These are phyloP conservation scores for Lysiphlebus fabarum DNA, from an alignment of 1,140 invertebrate species.

Conservation along the genomic window DNA sequence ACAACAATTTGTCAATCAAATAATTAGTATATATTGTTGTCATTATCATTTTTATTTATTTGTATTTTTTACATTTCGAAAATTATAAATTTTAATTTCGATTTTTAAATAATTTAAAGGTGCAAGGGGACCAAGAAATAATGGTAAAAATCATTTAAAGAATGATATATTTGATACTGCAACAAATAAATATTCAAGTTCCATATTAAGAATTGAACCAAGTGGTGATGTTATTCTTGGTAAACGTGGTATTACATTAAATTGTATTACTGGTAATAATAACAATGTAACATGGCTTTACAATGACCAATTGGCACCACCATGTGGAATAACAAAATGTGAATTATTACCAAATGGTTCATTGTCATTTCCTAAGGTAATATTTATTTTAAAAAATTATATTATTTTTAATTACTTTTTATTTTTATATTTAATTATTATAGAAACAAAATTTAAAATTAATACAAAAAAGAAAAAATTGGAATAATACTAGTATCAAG, in stretches of 20 bases:
- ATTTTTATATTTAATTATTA: conserved; percentile 7
- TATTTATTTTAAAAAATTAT: background rate
- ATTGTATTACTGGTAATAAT: conserved; percentile 37
- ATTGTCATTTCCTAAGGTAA: conserved; percentile 47
- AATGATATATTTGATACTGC: conserved; percentile 29
- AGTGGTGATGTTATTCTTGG: conserved; percentile 46
- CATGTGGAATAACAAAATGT: conserved; percentile 41
- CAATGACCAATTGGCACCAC: conserved; percentile 43
- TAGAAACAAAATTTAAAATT: conserved; percentile 43
- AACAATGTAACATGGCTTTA: conserved; percentile 44
- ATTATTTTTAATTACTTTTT: background rate
- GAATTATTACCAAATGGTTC: conserved; percentile 42
- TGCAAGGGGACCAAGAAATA: conserved; percentile 42
- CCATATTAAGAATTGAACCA: conserved; percentile 42
- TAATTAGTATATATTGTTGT: conserved; percentile 13
- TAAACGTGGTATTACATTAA: conserved; percentile 43
- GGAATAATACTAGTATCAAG: conserved; percentile 32
- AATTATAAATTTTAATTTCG: too few species aligned
- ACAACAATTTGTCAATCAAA: conserved; percentile 27
- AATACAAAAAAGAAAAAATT: conserved; percentile 41
- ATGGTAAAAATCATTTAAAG: conserved; percentile 39
- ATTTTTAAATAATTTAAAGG: conserved; percentile 32
- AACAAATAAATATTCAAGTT: conserved; percentile 28
- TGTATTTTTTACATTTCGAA: too few species aligned
- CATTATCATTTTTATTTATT: too few species aligned